Conservation (phyloP, 2,797 vertebrate species). For the Odontamblyopus lacepedii region DNA sequence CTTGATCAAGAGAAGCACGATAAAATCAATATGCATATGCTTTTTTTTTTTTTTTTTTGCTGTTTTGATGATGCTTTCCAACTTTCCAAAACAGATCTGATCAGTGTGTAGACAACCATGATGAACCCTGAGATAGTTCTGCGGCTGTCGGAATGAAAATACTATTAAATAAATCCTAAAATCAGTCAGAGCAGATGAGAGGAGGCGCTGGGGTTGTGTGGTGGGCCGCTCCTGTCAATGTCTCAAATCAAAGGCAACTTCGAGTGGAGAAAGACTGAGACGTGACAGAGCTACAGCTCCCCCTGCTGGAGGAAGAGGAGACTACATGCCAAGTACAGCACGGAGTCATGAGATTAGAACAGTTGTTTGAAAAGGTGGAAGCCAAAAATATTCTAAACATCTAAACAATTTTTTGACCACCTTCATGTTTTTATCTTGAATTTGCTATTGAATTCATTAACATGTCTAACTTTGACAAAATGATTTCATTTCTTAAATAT, state of each 20-base stretch:
- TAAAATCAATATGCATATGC: background rate
- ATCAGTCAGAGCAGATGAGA: slow-evolving; percentile 44
- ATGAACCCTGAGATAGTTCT: slow-evolving; percentile 36
- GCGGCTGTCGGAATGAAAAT: slow-evolving; percentile 45
- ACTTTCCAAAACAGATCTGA: slow-evolving; percentile 2
- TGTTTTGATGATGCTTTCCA: background rate
- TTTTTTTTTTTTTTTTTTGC: background rate
- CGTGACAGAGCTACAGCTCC: slow-evolving; percentile 62
- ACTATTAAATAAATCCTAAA: slow-evolving; percentile 49
- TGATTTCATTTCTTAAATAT: no score
- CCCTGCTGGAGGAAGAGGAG: slow-evolving; percentile 59
- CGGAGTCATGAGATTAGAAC: slow-evolving; percentile 2
- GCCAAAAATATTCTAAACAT: background rate
- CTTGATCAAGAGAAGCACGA: background rate
- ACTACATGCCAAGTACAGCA: slow-evolving; percentile 36
- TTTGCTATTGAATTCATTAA: no score
- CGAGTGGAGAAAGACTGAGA: slow-evolving; percentile 13
- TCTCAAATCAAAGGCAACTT: slow-evolving; percentile 18
- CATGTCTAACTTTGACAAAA: no score
- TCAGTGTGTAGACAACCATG: slow-evolving; percentile 36
- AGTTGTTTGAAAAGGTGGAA: background rate
- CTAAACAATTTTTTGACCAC: background rate
- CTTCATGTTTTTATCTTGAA: no score
- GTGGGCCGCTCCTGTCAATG: slow-evolving; percentile 34
- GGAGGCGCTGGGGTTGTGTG: slow-evolving; percentile 33